A percentile compares a stretch with the other conserved stretches of the same genome.
phyloP scores from a whole-genome alignment of 2,797 vertebrate genomes.

The Sternotherus odoratus region DNA sequence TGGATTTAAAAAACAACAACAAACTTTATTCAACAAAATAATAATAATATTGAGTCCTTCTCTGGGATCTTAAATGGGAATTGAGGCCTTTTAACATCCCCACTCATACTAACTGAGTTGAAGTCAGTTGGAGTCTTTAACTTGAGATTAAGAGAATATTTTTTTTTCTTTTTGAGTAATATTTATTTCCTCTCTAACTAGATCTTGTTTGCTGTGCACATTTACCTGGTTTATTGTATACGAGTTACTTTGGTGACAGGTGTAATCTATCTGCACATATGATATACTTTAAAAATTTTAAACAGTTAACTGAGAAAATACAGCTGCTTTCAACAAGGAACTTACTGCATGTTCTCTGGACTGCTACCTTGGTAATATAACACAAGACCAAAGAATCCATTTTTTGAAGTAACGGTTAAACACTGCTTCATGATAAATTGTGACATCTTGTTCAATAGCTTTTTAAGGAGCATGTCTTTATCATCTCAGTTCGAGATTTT shows the following conservation, averaged over 20 bases:
- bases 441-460: not conserved
- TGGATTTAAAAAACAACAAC: not conserved
- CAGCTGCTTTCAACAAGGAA: not conserved
- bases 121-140: not conserved
- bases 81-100: not conserved
- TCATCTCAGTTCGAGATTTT: not conserved
- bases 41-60: not conserved
- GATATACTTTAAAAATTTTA: not conserved
- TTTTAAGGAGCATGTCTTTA: not conserved
- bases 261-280: not conserved
- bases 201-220: not conserved
- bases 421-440: not conserved
- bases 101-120: not conserved
- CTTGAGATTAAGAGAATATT: not conserved
- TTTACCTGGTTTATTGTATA: not conserved
- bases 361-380: not conserved
- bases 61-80: not conserved
- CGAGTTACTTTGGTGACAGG: accelerated
- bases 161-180: not conserved
- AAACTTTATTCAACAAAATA: not conserved
- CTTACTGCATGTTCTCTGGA: not conserved
- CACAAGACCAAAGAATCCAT: not conserved
- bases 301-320: slow-evolving; percentile 1
- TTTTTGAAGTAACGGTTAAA: not conserved
- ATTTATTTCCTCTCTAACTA: not conserved